Base-by-base conservation (phyloP, 2,888 invertebrate species). In the Xanthorhoe spadicearia region DNA sequence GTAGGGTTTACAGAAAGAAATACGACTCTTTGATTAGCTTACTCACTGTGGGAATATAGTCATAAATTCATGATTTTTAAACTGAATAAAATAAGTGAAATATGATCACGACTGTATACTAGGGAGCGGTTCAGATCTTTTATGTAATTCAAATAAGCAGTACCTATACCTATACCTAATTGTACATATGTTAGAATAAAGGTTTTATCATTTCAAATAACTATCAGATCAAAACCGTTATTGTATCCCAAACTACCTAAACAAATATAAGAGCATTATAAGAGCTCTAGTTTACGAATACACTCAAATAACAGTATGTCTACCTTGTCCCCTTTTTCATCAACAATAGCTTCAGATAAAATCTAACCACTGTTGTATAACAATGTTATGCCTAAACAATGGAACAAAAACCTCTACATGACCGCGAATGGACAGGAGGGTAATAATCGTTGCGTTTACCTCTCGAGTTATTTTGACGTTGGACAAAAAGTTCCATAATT, bases 341-440 rank as follows among this genome's bases (percentile, higher is more conserved):
- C 65, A 68, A 69, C 71, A 70, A 72, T 68, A 67, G 68, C 54
- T 64, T 60, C 58, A 68, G 74, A 74, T 74, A 71, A 60, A 62
- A 74, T 74, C 72, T 72, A 67, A 71, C 70, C 74, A 69, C 67
- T 66, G 70, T 73, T 72, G 52, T 59, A 64, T 65, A 60, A 70
- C 72, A 72, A 69, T 69, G 67, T 66, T 63, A 69, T 66, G 67
- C 50, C 57, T 63, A 72, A 71, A 70, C 72, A 72, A 72, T 72
- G 59, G 65, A 60, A 69, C 66, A 64, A 70, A 70, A 71, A 66
- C 69, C 68, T 54, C 59, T 38, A 70, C 72, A 69, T 68, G 65
- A 64, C 70, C 66, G 19, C 50, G 56, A 60, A 71, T 66, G 66
- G 70, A 63, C 66, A 65, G 66, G 28, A 50, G 57, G 59, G 68